Percentiles rank a stretch among this genome's conserved stretches.
Evolutionary conservation across 1,140 invertebrate species (phyloP).

Genomic region (Polypedilum vanderplanki): DNA sequence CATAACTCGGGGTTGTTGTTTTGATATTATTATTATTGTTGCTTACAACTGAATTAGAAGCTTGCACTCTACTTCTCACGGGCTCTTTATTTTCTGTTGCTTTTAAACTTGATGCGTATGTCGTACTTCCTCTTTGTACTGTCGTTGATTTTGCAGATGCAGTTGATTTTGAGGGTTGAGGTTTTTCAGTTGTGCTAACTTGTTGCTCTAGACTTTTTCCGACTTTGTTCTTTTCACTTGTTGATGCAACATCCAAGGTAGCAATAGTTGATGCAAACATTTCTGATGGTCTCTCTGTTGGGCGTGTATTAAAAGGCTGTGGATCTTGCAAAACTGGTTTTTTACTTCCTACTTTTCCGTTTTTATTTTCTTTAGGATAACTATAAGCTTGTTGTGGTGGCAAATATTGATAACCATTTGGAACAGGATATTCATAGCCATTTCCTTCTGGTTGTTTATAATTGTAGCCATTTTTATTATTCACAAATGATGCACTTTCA

Average conservation of each 20-base stretch:
- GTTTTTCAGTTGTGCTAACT: constrained; percentile 25
- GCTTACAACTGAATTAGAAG: neutral
- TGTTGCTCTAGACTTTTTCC: constrained; percentile 8
- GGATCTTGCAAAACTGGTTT: neutral
- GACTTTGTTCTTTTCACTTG: neutral
- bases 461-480: constrained; percentile 44
- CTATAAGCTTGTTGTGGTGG: constrained; percentile 12
- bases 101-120: constrained; percentile 35
- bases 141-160: constrained; percentile 38
- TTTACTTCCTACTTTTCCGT: neutral
- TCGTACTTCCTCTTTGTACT: constrained; percentile 33
- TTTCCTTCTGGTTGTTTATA: neutral
- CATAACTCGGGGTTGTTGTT: constrained; percentile 36
- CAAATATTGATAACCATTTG: constrained; percentile 3
- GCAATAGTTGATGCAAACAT: neutral
- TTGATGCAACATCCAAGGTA: constrained; percentile 19
- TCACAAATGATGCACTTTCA: constrained; percentile 65
- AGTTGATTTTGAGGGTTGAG: constrained; percentile 33
- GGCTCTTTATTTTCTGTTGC: constrained; percentile 31
- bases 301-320: neutral
- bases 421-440: neutral
- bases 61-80: constrained; percentile 15
- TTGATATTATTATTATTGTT: constrained; percentile 40
- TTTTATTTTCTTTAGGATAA: constrained; percentile 36
- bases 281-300: constrained; percentile 32